Percentiles rank a stretch among this genome's conserved stretches.
Evolutionary conservation across 1,140 invertebrate genomes (phyloP).

Genomic region (Drosophila pectinifera): DNA sequence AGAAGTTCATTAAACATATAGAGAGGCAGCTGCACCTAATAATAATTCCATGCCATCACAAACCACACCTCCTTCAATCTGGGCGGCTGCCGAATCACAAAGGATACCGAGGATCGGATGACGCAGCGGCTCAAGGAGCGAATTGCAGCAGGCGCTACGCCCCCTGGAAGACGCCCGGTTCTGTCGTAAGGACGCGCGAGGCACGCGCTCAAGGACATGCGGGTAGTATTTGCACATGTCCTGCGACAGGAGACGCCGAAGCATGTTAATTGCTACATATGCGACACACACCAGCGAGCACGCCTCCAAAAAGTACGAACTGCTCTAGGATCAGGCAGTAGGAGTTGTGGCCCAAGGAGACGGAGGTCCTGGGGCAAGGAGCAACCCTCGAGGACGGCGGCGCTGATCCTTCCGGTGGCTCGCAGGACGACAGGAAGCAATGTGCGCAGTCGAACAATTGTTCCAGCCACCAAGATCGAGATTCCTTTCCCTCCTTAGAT

Average conservation of each 20-base stretch:
- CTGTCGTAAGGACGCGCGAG: slow-evolving; percentile 19
- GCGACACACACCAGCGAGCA: slow-evolving; percentile 69
- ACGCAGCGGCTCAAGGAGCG: slow-evolving; percentile 29
- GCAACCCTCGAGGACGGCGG: slow-evolving; percentile 56
- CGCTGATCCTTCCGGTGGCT: slow-evolving; percentile 77
- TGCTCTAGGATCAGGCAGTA: slow-evolving; percentile 18
- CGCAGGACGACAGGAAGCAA: slow-evolving; percentile 76
- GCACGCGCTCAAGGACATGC: slow-evolving; percentile 71
- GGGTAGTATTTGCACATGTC: slow-evolving; percentile 74
- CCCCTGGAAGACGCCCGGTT: slow-evolving; percentile 47
- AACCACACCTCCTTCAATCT: slow-evolving; percentile 40
- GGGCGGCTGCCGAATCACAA: slow-evolving; percentile 15
- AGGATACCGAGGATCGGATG: slow-evolving; percentile 48
- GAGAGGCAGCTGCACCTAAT: slow-evolving; percentile 30
- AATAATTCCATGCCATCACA: slow-evolving; percentile 30
- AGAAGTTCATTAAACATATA: slow-evolving; percentile 34
- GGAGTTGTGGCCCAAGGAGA: background rate
- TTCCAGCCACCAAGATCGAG: slow-evolving; percentile 63
- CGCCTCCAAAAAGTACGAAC: slow-evolving; percentile 58
- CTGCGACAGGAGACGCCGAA: slow-evolving; percentile 34
- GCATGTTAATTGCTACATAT: slow-evolving; percentile 80
- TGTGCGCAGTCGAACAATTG: slow-evolving; percentile 78
- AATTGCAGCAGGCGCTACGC: slow-evolving; percentile 70
- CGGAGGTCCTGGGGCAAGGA: slow-evolving; percentile 23
- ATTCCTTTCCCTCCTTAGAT: slow-evolving; percentile 48